phyloP scores from a whole-genome alignment of 2,797 vertebrate species.

The Myotis findleyi region DNA sequence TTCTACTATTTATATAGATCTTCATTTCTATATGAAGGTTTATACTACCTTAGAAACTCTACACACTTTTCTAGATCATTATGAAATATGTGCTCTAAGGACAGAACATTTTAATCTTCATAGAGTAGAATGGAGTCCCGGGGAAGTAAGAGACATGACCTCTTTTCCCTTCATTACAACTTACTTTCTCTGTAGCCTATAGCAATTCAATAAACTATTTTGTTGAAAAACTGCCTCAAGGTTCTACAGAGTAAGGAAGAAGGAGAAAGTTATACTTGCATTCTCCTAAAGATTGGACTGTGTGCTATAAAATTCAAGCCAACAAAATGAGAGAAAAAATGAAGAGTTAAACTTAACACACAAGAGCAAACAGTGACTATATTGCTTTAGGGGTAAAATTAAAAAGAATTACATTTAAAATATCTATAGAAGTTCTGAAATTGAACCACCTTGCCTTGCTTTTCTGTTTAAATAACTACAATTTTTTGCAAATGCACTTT shows the following conservation, averaged over 20 bases:
- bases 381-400: neutral
- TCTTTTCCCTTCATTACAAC: conserved; percentile 31
- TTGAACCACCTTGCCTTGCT: conserved; percentile 8
- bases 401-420: conserved; percentile 35
- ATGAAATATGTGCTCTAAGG: conserved; percentile 8
- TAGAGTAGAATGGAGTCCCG: neutral
- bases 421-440: conserved; percentile 56
- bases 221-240: conserved; percentile 56
- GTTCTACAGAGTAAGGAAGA: neutral
- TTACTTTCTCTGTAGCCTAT: conserved; percentile 50
- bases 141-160: conserved; percentile 30
- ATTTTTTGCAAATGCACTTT: conserved; percentile 2
- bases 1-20: neutral
- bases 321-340: conserved; percentile 60
- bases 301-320: conserved; percentile 57
- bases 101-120: conserved; percentile 34
- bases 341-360: conserved; percentile 52
- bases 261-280: neutral
- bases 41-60: neutral
- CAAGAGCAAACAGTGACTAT: neutral
- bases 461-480: conserved; percentile 4
- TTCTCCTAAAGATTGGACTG: conserved; percentile 26
- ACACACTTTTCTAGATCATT: neutral
- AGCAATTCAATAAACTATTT: conserved; percentile 63
- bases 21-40: conserved; percentile 10